Base-by-base conservation (phyloP, 2,113 vertebrate genomes). In the Labeo catla region DNA sequence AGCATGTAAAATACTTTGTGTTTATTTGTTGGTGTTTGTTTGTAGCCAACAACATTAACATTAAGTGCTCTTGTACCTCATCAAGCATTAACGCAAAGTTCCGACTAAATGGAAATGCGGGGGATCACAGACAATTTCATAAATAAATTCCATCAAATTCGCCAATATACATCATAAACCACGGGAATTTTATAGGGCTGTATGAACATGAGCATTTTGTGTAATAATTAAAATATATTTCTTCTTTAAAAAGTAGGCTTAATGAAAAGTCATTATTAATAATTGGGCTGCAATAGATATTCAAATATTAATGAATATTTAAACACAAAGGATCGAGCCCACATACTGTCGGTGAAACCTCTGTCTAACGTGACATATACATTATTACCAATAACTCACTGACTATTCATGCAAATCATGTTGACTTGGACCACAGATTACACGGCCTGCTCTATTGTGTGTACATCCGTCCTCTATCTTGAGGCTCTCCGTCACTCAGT, bases 401-500 rank as follows among this genome's bases (percentile, higher is more conserved):
- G 8, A 73, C 34, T 70, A 39, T 39, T 78, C 76, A 78, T 9
- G 59, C 43, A 81, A 28, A 81, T 11, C 81, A 54, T 83, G 23
- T 50, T 50, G 49, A 36, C 49, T 81, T 70, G 15, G 65, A 36
- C 16, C 65, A 50, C 28, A 50, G 49, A 70, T 83, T 52, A n/a
- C 81, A 70, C 65, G 28, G 28, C 28, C 78, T 6, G 39, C 57
- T 47, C 57, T 63, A 54, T 54, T 21, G 50, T 57, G 54, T 59
- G 19, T 13, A n/a, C 54, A 79, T 23, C 54, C 77, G 11, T 92
- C 90, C 92, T 91, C 93, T 93, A 91, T 92, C 89, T 84, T 87
- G 91, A 86, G 90, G 86, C 93, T 96, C 95, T 96, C 94, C 96
- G 92, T 94, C 90, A 92, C 83, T 89, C 93, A 94, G 93, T 94